Evolutionary conservation across 2,113 vertebrate species (phyloP).

Genomic region (Arenaria interpres): DNA sequence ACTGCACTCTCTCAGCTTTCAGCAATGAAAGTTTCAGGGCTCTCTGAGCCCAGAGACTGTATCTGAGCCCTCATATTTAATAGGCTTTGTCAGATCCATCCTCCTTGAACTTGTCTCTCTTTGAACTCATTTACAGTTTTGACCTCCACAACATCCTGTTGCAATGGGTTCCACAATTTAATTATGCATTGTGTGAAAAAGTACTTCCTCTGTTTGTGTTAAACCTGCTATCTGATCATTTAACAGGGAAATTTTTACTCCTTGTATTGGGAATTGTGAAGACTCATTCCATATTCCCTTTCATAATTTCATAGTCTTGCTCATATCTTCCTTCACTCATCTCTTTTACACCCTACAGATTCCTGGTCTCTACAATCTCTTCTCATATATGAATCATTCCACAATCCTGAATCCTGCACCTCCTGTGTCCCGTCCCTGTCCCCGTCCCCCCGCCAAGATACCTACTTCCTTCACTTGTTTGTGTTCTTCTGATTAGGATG

Average conservation of each 20-base stretch:
- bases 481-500: not conserved
- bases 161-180: constrained; percentile 54
- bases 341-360: not conserved
- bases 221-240: constrained; percentile 29
- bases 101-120: constrained; percentile 53
- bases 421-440: not conserved
- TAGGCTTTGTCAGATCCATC: constrained; percentile 41
- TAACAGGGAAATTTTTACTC: constrained; percentile 13
- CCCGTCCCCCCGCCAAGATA: not conserved
- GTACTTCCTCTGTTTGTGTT: constrained; percentile 65
- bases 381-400: not conserved
- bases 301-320: constrained; percentile 25
- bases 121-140: constrained; percentile 65
- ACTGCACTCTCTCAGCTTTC: not conserved
- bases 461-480: not conserved
- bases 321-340: not conserved
- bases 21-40: constrained; percentile 14
- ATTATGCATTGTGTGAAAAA: constrained; percentile 65
- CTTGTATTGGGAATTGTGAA: not conserved
- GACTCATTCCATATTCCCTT: not conserved
- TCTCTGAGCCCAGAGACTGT: not conserved
- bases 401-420: not conserved
- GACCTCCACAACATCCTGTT: constrained; percentile 65
- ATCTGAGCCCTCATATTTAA: constrained; percentile 49
- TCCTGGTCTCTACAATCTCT: not conserved